A percentile compares a stretch with the other conserved stretches of the same genome.
Conservation (phyloP, 2,113 vertebrate species). For the Crotalus helleri region DNA sequence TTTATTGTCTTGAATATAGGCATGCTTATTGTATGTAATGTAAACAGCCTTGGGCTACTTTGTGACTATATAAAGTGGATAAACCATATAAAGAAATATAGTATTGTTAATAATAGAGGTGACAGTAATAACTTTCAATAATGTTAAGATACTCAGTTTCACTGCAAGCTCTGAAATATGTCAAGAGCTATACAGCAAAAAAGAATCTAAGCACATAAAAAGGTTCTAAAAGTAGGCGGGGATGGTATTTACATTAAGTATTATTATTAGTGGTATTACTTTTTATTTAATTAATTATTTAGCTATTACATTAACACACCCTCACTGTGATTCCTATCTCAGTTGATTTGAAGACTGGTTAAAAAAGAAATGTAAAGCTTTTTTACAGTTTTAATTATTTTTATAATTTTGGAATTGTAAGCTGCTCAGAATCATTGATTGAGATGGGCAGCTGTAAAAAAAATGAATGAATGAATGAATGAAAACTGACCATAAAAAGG, state of each 20-base stretch:
- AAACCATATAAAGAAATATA: background rate
- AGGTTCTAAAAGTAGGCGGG: background rate
- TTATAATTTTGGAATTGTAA: background rate
- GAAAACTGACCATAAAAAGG: no score
- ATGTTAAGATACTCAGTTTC: background rate
- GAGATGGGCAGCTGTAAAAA: background rate
- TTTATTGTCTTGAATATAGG: background rate
- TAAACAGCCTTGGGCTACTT: background rate
- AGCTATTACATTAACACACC: background rate
- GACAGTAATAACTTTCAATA: background rate
- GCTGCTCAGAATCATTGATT: background rate
- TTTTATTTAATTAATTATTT: background rate
- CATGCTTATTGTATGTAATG: background rate
- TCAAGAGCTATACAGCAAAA: background rate
- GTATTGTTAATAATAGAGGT: background rate
- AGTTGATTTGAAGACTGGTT: background rate
- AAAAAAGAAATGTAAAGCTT: background rate
- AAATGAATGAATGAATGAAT: no score
- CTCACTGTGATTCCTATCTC: no score
- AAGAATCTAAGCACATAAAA: background rate
- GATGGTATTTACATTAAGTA: background rate
- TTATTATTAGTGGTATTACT: background rate
- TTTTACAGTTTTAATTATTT: background rate
- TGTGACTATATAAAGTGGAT: background rate
- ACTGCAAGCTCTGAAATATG: background rate